Evolutionary conservation across 2,113 vertebrate genomes (phyloP).

Genomic region (Mesocricetus auratus): DNA sequence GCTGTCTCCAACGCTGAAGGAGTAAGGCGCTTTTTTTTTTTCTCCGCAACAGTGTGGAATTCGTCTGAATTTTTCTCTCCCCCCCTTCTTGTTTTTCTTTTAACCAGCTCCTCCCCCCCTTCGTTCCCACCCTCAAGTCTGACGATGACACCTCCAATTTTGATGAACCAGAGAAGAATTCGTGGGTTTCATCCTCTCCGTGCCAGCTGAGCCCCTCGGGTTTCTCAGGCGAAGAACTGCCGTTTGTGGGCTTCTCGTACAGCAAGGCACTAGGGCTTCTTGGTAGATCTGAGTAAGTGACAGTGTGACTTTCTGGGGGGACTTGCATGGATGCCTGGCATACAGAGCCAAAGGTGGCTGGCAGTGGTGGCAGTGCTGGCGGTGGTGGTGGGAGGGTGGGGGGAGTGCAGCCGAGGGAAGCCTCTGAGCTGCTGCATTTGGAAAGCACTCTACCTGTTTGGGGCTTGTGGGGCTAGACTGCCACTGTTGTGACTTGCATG

Average conservation of each 20-base stretch:
- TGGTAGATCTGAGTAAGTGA: conserved; percentile 93
- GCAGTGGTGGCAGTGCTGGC: conserved; percentile 34
- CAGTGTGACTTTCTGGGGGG: conserved; percentile 78
- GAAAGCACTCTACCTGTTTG: conserved; percentile 84
- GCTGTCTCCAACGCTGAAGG: conserved; percentile 86
- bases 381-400: not conserved
- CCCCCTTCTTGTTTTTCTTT: conserved; percentile 86
- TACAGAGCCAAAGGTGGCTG: conserved; percentile 67
- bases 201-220: conserved; percentile 92
- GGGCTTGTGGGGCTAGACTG: conserved; percentile 65
- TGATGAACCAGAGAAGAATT: conserved; percentile 95
- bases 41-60: conserved; percentile 86
- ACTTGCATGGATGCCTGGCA: conserved; percentile 66
- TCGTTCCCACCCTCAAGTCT: conserved; percentile 93
- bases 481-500: conserved; percentile 47
- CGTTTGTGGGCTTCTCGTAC: conserved; percentile 94
- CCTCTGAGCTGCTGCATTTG: conserved; percentile 75
- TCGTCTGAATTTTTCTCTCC: conserved; percentile 87
- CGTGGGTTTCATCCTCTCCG: conserved; percentile 91
- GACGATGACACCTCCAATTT: conserved; percentile 97
- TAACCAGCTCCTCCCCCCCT: conserved; percentile 94
- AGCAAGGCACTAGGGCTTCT: conserved; percentile 88
- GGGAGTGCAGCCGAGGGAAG: conserved; percentile 58
- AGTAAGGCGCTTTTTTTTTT: conserved; percentile 82
- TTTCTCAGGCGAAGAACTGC: conserved; percentile 92